Percentiles rank a stretch among this genome's conserved stretches.
Conservation (phyloP, 2,888 invertebrate genomes). For the Protodeltote pygarga region DNA sequence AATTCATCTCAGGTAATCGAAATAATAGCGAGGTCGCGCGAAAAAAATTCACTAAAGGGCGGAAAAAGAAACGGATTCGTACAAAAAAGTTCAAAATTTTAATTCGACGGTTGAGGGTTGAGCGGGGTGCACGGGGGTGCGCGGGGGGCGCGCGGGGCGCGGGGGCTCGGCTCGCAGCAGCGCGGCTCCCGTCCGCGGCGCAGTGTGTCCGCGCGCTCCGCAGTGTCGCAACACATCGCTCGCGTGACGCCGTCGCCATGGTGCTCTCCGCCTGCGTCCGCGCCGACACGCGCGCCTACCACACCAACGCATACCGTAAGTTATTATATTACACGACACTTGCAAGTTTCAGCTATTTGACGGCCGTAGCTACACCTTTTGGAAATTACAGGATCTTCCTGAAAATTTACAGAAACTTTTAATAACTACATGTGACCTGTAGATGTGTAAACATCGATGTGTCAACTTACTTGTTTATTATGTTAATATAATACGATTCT, state of each 20-base stretch:
- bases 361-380: too few relatives aligned
- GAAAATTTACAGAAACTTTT: too few relatives aligned
- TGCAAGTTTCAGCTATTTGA: too few relatives aligned
- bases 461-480: too few relatives aligned
- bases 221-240: not conserved
- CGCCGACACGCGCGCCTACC: conserved; percentile 71
- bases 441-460: too few relatives aligned
- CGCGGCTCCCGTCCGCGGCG: conserved; percentile 19
- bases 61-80: conserved; percentile 85
- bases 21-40: conserved; percentile 81
- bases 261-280: conserved; percentile 80
- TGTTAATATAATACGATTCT: too few relatives aligned
- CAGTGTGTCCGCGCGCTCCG: conserved; percentile 11
- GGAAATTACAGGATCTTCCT: too few relatives aligned
- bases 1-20: conserved; percentile 86
- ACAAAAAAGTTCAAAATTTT: conserved; percentile 81
- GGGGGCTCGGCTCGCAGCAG: conserved; percentile 27
- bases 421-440: too few relatives aligned
- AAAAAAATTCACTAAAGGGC: conserved; percentile 86
- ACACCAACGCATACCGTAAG: conserved; percentile 77
- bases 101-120: conserved; percentile 74
- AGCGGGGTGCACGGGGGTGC: conserved; percentile 42
- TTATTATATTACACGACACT: conserved; percentile 35
- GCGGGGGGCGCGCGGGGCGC: conserved; percentile 24
- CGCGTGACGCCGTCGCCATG: conserved; percentile 57